Conservation (phyloP, 2,888 invertebrate species). For the Mimumesa dahlbomi region DNA sequence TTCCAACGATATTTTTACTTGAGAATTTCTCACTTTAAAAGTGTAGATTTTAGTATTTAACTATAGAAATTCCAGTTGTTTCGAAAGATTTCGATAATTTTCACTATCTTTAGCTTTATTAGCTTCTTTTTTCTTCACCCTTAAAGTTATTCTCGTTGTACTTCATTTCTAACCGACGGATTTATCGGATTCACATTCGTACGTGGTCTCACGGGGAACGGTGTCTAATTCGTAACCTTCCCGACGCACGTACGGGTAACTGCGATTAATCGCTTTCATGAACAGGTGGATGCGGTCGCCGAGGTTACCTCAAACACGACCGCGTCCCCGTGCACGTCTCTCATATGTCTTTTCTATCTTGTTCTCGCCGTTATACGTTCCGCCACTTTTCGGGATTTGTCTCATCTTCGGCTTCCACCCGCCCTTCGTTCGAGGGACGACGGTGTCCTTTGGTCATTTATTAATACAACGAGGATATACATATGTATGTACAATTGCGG, state of each 20-base stretch:
- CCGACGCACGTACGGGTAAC: conserved; percentile 47
- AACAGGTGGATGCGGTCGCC: conserved; percentile 57
- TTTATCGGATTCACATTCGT: conserved; percentile 64
- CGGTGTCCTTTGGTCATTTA: no score
- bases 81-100: conserved; percentile 28
- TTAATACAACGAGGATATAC: no score
- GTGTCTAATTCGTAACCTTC: conserved; percentile 60
- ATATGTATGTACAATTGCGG: no score
- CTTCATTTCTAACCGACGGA: conserved; percentile 53
- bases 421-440: no score
- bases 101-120: conserved; percentile 26
- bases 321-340: background rate
- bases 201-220: conserved; percentile 49
- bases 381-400: background rate
- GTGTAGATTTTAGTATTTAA: no score
- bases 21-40: no score
- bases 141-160: background rate
- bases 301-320: conserved; percentile 35
- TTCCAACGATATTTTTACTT: no score
- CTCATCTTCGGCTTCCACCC: background rate
- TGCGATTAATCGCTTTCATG: conserved; percentile 61
- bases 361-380: background rate
- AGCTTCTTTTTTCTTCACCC: background rate
- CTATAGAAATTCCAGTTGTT: background rate
- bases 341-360: no score